Base-by-base conservation (phyloP, 2,113 vertebrate genomes). In the Oreocharis arfaki region DNA sequence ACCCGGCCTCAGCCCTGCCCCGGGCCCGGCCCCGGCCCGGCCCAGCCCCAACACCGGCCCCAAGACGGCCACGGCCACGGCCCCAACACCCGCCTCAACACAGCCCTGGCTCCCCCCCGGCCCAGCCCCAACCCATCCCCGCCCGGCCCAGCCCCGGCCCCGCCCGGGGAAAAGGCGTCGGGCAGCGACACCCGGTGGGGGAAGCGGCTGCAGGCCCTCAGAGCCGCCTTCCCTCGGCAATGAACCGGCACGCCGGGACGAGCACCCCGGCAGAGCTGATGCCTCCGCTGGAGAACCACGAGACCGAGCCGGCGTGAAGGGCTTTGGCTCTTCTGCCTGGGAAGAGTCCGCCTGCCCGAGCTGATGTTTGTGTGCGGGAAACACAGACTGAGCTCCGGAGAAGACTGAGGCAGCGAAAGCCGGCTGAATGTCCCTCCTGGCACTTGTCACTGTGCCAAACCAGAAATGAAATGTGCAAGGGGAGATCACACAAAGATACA, bases 121-220 rank as follows among this genome's bases (percentile, higher is more conserved):
- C n/a, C 7, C 13, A 10, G 12, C 46, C 46, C 12, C 39, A 39
- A 39, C 39, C 39, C n/a, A n/a, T n/a, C n/a, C n/a, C n/a, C n/a
- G n/a, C 39, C 39, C 9, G 39, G 9, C 39, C 39, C 39, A 44
- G 47, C 11, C 35, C 23, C 37, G 12, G 27, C 33, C 53, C 46
- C 18, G n/a, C 1, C n/a, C 41, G 1, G 42, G 68, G 27, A 92
- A 82, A 77, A n/a, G 41, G 78, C n/a, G 70, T 87, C 70, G 32
- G 64, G 91, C 91, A 95, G 93, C 86, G 94, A 85, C 93, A 56
- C 86, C 86, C 56, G 52, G 83, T 27, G 93, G 90, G 47, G 0
- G 37, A 59, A 59, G 52, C 21, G 46, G 52, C 42, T 17, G 41
- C 50, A 5, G 7, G 61, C 61, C 15, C 6, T 41, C 15, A 28